A percentile compares a stretch with the other conserved stretches of the same genome.
phyloP scores from a whole-genome alignment of 1,140 invertebrate species.

The Anadara kagoshimensis region DNA sequence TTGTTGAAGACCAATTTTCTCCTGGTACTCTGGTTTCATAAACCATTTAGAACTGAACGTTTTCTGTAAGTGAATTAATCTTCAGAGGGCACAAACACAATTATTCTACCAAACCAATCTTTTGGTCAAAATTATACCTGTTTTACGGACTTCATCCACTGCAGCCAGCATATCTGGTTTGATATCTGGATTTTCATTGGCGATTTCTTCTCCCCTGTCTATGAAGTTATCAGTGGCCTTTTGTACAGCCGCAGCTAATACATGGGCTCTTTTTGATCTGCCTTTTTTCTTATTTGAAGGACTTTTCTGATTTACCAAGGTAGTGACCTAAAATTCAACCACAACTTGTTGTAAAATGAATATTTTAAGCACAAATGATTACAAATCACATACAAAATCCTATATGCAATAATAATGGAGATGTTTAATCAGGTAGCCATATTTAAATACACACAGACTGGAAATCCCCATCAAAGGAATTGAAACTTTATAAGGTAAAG shows the following conservation, averaged over 20 bases:
- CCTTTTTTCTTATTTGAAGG: conserved; percentile 98
- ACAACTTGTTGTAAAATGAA: background rate
- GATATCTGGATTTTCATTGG: conserved; percentile 97
- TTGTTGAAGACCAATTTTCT: no score
- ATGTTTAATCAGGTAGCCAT: background rate
- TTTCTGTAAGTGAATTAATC: no score
- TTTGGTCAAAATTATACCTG: conserved; percentile 51
- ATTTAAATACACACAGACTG: background rate
- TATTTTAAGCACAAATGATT: no score
- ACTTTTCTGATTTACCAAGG: conserved; percentile 96
- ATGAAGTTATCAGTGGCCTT: conserved; percentile 96
- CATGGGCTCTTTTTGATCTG: conserved; percentile 96
- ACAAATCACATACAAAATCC: background rate
- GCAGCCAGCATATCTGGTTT: conserved; percentile 96
- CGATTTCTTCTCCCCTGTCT: conserved; percentile 92
- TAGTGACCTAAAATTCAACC: conserved; percentile 81
- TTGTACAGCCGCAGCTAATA: conserved; percentile 95
- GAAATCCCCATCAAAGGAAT: no score
- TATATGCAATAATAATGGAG: background rate
- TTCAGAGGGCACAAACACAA: no score
- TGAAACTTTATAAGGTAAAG: no score
- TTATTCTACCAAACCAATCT: no score
- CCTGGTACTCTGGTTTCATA: no score
- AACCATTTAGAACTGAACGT: no score
- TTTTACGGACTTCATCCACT: conserved; percentile 79